Conservation (phyloP, 2,888 invertebrate species). For the Ischnura elegans region DNA sequence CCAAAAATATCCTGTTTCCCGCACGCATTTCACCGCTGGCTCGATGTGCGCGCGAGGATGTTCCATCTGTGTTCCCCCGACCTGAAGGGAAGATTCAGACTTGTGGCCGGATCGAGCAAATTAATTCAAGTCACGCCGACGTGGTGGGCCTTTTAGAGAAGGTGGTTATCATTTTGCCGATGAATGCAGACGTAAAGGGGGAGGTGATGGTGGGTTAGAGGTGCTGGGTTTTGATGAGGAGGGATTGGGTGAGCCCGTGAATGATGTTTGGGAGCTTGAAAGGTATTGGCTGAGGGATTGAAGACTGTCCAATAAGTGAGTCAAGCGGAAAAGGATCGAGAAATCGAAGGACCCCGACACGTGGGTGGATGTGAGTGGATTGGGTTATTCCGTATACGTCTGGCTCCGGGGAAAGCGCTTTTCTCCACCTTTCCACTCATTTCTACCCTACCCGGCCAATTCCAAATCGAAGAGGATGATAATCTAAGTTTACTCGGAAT, state of each 20-base stretch:
- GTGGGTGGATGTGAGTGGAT: background rate
- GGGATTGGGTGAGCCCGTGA: conserved; percentile 35
- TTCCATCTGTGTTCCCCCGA: background rate
- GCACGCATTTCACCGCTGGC: background rate
- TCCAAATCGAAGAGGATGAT: background rate
- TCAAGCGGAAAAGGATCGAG: background rate
- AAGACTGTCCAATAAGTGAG: conserved; percentile 31
- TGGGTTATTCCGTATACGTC: conserved; percentile 18
- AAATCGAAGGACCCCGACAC: background rate
- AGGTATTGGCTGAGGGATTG: background rate
- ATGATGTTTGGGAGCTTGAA: background rate
- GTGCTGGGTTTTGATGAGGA: background rate
- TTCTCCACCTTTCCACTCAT: background rate
- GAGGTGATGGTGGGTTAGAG: background rate
- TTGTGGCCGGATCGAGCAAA: conserved; percentile 28
- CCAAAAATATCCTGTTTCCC: background rate
- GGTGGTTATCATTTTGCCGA: conserved; percentile 61
- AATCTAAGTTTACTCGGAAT: background rate
- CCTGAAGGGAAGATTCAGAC: background rate
- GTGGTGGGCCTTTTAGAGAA: conserved; percentile 47
- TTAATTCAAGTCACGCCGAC: conserved; percentile 56
- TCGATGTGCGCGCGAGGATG: background rate
- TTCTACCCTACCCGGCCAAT: no score
- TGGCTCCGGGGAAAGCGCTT: background rate
- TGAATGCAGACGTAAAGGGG: background rate